Evolutionary conservation across 1,140 invertebrate species (phyloP), one percentile per base, ranked within the genome.

Genomic region (Copidosoma floridanum): DNA sequence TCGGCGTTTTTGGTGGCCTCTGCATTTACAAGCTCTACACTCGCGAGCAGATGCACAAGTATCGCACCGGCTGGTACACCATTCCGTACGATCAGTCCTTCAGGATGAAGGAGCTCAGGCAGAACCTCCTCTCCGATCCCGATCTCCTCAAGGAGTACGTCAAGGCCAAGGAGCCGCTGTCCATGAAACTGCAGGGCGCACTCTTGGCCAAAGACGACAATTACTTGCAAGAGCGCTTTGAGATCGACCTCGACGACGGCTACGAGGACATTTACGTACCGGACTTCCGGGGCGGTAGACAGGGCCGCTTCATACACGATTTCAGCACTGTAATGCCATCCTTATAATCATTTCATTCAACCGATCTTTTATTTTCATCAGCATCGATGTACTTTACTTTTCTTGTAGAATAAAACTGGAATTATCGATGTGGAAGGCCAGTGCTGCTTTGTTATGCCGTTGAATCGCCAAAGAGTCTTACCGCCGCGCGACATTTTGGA

Each of bases 401-500:
- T 47, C 66, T 74, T 77, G 12, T 57, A 84, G 83, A 92, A 92
- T 72, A 86, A 88, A 66, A 94, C 91, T 57, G 90, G 89, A 65
- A 96, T 97, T 64, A 86, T 95, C 62, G 93, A 96, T 78, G 80
- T 86, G 11, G 87, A 88, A 48, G 84, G 85, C 21, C 73, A 80
- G 44, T 85, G 88, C 16, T 97, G 94, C 79, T 97, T 94, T 76
- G 85, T 95, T 2, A 93, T 95, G 91, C 89, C 91, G 8, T 80
- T 97, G 61, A 89, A 95, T 79, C 84, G 89, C 37, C 82, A 84
- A 35, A 81, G 85, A 52, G 87, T 94, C 55, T 82, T 94, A 68
- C 89, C 89, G 4, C 93, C 94, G 5, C 83, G 82, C 53, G 86
- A 86, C 56, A 83, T 95, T 63, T 85, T 86, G 65, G 89, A 93